Base-by-base conservation (phyloP, 1,140 invertebrate genomes). In the Acromyrmex echinatior region DNA sequence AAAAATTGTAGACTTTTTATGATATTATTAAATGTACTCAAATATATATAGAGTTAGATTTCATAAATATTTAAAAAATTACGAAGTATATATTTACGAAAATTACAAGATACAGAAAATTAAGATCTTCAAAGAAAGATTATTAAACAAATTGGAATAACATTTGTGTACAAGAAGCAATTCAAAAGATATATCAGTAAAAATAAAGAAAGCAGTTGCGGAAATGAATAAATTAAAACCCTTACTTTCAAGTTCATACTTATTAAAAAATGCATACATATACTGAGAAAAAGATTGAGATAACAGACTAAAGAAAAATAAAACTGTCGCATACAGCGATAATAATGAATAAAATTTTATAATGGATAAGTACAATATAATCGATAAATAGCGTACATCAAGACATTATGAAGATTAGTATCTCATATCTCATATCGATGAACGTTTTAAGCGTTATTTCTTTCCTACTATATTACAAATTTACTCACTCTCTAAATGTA, bases 281-380 rank as follows among this genome's bases (percentile, higher is more conserved):
- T 39, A 39, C 7, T 7, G 35, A 39, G 35, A 39, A 39, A 39
- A 39, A 39, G 35, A 39, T 9, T 39, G 6, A 39, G 7, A 39
- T 39, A 39, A 6, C 35, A 39, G 35, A 9, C 35, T 39, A 6
- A 39, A 6, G 35, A 9, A 39, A 39, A 39, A 39, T 39, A 39
- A 39, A 7, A 9, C 6, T 39, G 18, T 39, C n/a, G 28, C 1
- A 16, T 14, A 76, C 6, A 45, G 4, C 31, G 74, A 63, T 14
- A 77, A 16, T 25, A 39, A 77, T 77, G 31, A 77, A 60, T 60
- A 77, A 49, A 49, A 49, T 77, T 28, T 60, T 35, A 16, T 39
- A 39, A 60, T 60, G n/a, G 4, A 45, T 16, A 21, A 16, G 35
- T 74, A 7, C 49, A 14, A 45, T 6, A 39, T 39, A 28, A 39